Percentiles rank a stretch among this genome's conserved stretches.
Conservation (phyloP, 2,888 invertebrate genomes). For the Baronia brevicornis region DNA sequence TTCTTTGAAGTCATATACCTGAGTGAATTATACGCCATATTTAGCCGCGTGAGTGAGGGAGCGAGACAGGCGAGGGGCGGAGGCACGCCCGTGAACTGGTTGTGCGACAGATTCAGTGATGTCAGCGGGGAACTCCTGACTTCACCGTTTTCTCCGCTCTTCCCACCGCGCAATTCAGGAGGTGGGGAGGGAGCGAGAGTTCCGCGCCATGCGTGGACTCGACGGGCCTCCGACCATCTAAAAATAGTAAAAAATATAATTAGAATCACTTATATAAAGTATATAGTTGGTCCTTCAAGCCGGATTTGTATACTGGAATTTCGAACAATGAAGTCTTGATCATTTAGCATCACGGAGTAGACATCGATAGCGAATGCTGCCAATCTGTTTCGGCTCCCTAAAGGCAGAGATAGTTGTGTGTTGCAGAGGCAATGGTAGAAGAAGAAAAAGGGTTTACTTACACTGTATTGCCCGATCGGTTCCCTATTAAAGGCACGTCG, state of each 20-base stretch:
- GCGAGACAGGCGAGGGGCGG: conserved; percentile 92
- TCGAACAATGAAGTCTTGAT: no score
- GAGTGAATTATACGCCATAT: conserved; percentile 91
- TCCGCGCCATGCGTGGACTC: conserved; percentile 45
- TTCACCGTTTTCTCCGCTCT: conserved; percentile 76
- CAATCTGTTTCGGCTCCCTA: no score
- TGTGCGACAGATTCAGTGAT: conserved; percentile 91
- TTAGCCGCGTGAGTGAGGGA: conserved; percentile 88
- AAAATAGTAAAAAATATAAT: background rate
- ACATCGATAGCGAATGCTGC: no score
- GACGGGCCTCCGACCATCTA: conserved; percentile 77
- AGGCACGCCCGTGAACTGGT: conserved; percentile 92
- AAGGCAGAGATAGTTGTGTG: no score
- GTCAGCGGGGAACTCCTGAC: conserved; percentile 80
- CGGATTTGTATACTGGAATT: no score
- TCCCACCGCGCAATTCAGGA: conserved; percentile 47
- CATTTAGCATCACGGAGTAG: no score
- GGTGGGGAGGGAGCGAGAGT: conserved; percentile 21
- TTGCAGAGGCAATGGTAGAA: no score
- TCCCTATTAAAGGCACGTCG: conserved; percentile 32
- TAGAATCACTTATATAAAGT: no score
- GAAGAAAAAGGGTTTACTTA: no score
- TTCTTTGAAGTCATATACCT: conserved; percentile 30
- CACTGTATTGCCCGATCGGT: conserved; percentile 53
- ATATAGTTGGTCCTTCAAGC: no score